Evolutionary conservation across 2,113 vertebrate genomes (phyloP).

Genomic region (Ia io): DNA sequence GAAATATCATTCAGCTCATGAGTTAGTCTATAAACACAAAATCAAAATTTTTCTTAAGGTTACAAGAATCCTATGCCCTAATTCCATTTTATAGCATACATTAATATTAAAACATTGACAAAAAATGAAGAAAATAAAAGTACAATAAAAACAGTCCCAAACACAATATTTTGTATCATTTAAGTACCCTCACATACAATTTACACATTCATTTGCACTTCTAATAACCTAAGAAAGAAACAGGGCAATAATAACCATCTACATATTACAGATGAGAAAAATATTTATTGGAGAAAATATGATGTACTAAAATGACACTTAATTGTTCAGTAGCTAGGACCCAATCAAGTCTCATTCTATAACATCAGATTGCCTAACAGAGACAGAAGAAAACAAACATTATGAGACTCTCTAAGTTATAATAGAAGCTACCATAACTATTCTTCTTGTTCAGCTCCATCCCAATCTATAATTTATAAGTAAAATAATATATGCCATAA

Average conservation of each 20-base stretch:
- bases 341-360: background rate
- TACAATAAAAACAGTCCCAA: background rate
- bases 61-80: background rate
- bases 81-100: background rate
- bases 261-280: conserved; percentile 28
- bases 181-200: background rate
- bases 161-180: background rate
- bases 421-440: background rate
- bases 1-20: conserved; percentile 57
- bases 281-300: conserved; percentile 29
- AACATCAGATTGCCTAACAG: background rate
- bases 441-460: background rate
- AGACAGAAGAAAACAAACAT: background rate
- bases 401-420: background rate
- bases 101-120: background rate
- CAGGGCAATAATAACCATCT: background rate
- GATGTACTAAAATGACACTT: background rate
- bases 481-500: background rate
- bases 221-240: background rate
- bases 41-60: conserved; percentile 60
- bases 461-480: background rate
- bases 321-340: background rate
- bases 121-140: background rate
- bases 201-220: background rate
- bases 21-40: background rate